Evolutionary conservation across 2,888 invertebrate species (phyloP).

Genomic region (Oegoconia quadripuncta): DNA sequence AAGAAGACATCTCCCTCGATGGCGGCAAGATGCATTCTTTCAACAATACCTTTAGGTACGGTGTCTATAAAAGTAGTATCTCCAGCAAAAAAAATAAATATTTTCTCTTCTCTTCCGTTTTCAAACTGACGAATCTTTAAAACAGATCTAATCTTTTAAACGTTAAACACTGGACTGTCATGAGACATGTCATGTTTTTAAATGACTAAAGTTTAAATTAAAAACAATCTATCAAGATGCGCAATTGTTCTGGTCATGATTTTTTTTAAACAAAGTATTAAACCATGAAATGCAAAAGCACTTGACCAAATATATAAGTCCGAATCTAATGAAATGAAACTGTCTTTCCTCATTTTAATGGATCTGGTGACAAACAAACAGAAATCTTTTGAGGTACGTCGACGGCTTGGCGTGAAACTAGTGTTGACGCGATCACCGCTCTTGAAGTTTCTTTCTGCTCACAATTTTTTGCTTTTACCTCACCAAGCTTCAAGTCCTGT

Average conservation of each 20-base stretch:
- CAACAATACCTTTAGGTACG: constrained; percentile 88
- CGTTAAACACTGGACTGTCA: no score
- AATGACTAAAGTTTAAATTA: no score
- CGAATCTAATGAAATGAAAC: no score
- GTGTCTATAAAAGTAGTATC: not conserved
- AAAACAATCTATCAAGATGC: no score
- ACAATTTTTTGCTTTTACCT: constrained; percentile 56
- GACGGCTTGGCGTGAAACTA: constrained; percentile 56
- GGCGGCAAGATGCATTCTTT: constrained; percentile 91
- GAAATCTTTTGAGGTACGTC: constrained; percentile 77
- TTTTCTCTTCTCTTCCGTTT: not conserved
- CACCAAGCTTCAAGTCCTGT: constrained; percentile 45
- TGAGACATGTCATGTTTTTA: no score
- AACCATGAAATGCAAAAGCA: no score
- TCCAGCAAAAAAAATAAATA: not conserved
- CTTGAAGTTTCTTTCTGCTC: constrained; percentile 40
- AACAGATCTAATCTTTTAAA: no score
- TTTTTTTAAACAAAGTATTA: no score
- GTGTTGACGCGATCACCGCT: constrained; percentile 48
- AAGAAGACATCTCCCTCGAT: constrained; percentile 89
- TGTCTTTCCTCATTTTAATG: constrained; percentile 67
- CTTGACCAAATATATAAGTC: no score
- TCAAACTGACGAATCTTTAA: not conserved
- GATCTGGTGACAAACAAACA: constrained; percentile 70
- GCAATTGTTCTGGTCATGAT: not conserved